phyloP scores from a whole-genome alignment of 1,140 invertebrate genomes.

The Chironomus striatipennis region DNA sequence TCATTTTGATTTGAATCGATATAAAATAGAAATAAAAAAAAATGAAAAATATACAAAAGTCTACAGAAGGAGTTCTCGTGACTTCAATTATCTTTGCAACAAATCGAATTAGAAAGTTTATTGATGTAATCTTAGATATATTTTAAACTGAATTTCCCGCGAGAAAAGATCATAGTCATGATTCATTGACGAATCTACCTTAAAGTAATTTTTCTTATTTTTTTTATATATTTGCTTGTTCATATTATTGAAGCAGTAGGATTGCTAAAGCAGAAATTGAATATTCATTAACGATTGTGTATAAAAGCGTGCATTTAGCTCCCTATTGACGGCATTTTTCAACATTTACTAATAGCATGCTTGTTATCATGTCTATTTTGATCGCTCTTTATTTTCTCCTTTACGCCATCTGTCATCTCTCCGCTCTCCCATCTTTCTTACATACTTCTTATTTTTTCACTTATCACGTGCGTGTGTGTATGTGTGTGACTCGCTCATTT shows the following conservation, averaged over 20 bases:
- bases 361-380: slow-evolving; percentile 15
- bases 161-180: slow-evolving; percentile 13
- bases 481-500: too few relatives aligned
- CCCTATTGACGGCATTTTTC: not conserved
- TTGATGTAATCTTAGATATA: slow-evolving; percentile 9
- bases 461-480: too few relatives aligned
- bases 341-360: not conserved
- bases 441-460: not conserved
- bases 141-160: not conserved
- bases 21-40: not conserved
- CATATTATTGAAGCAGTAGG: too few relatives aligned
- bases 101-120: slow-evolving; percentile 14
- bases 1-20: not conserved
- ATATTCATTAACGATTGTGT: too few relatives aligned
- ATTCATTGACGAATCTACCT: not conserved
- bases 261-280: too few relatives aligned
- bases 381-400: not conserved
- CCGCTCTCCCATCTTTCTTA: not conserved
- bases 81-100: slow-evolving; percentile 2
- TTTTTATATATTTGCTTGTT: too few relatives aligned
- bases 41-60: not conserved
- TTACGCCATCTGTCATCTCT: slow-evolving; percentile 15
- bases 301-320: not conserved
- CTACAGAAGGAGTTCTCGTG: slow-evolving; percentile 1
- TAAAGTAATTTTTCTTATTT: too few relatives aligned